phyloP scores from a whole-genome alignment of 92 coral and sea anemone species.

The Epizoanthus stellaris region DNA sequence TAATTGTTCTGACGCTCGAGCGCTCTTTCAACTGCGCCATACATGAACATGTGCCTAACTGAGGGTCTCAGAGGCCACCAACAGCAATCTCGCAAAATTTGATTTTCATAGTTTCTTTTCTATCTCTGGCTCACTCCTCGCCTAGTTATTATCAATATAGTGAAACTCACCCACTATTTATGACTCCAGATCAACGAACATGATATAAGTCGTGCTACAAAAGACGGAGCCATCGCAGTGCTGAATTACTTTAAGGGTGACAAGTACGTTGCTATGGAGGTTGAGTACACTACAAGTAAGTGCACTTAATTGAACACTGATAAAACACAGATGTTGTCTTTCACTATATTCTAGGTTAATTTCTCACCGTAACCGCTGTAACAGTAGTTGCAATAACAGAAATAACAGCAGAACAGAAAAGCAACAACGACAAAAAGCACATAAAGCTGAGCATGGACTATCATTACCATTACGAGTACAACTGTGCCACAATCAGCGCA shows the following conservation, averaged over 20 bases:
- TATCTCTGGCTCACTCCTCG: not conserved
- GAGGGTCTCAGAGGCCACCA: not conserved
- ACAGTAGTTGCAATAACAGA: not conserved
- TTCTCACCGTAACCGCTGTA: not conserved
- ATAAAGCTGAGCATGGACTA: too few relatives aligned
- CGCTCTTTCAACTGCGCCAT: too few relatives aligned
- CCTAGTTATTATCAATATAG: not conserved
- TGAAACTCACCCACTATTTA: not conserved
- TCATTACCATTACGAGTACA: too few relatives aligned
- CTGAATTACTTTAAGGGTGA: constrained; percentile 11
- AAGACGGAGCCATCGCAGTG: constrained; percentile 20
- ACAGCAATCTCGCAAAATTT: not conserved
- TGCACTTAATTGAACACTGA: not conserved
- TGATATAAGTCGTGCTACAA: constrained; percentile 12
- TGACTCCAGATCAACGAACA: not conserved
- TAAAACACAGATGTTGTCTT: too few relatives aligned
- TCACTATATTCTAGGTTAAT: not conserved
- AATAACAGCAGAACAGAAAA: too few relatives aligned
- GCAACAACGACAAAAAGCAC: too few relatives aligned
- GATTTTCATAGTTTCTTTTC: not conserved
- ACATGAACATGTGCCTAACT: not conserved
- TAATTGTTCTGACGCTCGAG: too few relatives aligned
- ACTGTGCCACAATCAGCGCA: too few relatives aligned
- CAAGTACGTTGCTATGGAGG: not conserved
- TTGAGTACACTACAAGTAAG: constrained; percentile 34